Conservation (phyloP, 92 coral and sea anemone species). For the Phenganax marumi region DNA sequence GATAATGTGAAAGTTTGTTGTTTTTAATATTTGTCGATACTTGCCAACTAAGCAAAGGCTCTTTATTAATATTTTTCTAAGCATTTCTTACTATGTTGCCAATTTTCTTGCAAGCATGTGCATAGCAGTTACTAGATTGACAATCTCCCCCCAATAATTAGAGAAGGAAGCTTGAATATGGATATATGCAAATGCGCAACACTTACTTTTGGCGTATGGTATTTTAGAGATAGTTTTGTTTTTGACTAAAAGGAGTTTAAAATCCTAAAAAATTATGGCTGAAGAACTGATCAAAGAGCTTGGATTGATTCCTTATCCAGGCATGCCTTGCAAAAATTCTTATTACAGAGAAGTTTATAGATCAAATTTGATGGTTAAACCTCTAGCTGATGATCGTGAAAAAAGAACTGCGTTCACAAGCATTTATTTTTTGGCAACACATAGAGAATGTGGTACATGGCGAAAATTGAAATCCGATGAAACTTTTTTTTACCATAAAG, state of each 20-base stretch:
- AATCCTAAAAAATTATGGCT: slow-evolving; percentile 53
- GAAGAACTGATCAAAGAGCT: slow-evolving; percentile 63
- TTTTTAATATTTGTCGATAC: no score
- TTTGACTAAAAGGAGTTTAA: not conserved
- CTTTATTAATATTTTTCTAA: no score
- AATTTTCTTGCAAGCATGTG: no score
- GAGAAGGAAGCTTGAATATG: no score
- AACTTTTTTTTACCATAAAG: slow-evolving; percentile 72
- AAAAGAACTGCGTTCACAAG: slow-evolving; percentile 65
- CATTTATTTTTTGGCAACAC: slow-evolving; percentile 64
- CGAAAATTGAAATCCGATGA: slow-evolving; percentile 77
- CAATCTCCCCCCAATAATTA: no score
- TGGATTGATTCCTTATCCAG: slow-evolving; percentile 67
- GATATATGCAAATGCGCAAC: not conserved
- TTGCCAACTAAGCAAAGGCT: no score
- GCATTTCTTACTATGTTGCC: no score
- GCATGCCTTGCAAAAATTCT: slow-evolving; percentile 32
- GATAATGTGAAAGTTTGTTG: no score
- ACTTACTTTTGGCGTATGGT: slow-evolving; percentile 5
- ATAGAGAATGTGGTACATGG: slow-evolving; percentile 66
- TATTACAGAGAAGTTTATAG: slow-evolving; percentile 59
- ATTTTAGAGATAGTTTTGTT: not conserved
- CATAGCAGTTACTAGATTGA: no score
- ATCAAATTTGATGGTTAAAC: slow-evolving; percentile 65
- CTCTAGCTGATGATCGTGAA: slow-evolving; percentile 51